Conservation (phyloP, 2,113 vertebrate species). For the Boulengeromyrus knoepffleri region DNA sequence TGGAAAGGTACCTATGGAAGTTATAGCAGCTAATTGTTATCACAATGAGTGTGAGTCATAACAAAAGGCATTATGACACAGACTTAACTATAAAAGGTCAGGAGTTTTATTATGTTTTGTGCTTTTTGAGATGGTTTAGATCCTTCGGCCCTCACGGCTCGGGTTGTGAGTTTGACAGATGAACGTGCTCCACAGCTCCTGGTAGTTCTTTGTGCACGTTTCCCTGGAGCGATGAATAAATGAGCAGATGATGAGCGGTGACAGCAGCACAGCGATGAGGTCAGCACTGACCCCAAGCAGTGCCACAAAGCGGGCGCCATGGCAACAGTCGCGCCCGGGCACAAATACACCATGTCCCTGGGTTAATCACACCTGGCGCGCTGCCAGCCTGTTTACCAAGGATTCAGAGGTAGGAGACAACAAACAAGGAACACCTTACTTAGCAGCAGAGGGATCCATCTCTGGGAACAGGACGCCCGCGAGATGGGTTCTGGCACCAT, state of each 20-base stretch:
- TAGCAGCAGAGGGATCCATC: background rate
- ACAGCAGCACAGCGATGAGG: background rate
- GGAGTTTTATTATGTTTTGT: background rate
- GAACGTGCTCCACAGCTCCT: background rate
- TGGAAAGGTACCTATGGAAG: background rate
- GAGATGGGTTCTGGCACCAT: background rate
- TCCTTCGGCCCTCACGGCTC: background rate
- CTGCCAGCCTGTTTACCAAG: background rate
- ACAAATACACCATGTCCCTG: background rate
- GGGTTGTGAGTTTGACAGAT: background rate
- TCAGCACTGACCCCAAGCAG: background rate
- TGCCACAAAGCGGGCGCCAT: background rate
- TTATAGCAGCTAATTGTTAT: background rate
- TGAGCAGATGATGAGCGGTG: background rate
- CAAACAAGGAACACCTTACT: background rate
- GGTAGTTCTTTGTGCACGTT: background rate
- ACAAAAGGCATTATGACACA: background rate
- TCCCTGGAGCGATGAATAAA: background rate
- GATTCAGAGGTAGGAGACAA: background rate
- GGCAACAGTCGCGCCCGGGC: background rate
- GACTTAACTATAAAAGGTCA: background rate
- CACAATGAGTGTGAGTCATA: background rate
- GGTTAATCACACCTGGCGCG: background rate
- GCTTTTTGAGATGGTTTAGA: background rate
- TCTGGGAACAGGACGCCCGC: background rate